phyloP scores from a whole-genome alignment of 2,797 vertebrate genomes.

The Pangasius mekongensis region DNA sequence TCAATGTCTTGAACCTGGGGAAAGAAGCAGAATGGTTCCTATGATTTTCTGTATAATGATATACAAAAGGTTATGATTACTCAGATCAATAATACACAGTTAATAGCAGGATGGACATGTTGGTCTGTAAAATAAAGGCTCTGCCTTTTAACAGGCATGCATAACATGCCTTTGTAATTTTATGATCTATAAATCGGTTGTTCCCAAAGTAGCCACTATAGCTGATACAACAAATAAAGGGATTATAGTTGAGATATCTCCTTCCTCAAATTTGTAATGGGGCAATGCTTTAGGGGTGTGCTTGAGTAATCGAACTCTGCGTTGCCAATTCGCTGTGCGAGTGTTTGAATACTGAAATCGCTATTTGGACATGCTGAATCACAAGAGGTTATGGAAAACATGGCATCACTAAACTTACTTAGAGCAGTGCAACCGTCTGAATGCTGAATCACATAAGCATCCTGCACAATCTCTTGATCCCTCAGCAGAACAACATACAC shows the following conservation, averaged over 20 bases:
- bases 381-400: neutral
- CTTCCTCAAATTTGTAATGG: neutral
- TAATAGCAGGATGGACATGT: neutral
- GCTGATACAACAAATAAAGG: neutral
- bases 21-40: neutral
- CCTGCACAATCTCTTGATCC: neutral
- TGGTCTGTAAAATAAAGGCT: neutral
- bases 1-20: slow-evolving; percentile 86
- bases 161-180: neutral
- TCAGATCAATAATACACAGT: neutral
- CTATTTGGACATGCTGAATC: neutral
- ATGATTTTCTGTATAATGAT: neutral
- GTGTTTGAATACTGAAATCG: neutral
- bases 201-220: neutral
- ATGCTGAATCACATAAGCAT: neutral
- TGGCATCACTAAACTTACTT: neutral
- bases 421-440: neutral
- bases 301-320: neutral
- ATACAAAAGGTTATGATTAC: neutral
- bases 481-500: neutral
- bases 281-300: neutral
- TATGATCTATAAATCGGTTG: neutral
- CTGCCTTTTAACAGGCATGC: neutral
- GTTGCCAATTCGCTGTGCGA: neutral
- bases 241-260: neutral